Evolutionary conservation across 1,140 invertebrate species (phyloP), one percentile per base, ranked within the genome.

Genomic region (Drosophila lowei): DNA sequence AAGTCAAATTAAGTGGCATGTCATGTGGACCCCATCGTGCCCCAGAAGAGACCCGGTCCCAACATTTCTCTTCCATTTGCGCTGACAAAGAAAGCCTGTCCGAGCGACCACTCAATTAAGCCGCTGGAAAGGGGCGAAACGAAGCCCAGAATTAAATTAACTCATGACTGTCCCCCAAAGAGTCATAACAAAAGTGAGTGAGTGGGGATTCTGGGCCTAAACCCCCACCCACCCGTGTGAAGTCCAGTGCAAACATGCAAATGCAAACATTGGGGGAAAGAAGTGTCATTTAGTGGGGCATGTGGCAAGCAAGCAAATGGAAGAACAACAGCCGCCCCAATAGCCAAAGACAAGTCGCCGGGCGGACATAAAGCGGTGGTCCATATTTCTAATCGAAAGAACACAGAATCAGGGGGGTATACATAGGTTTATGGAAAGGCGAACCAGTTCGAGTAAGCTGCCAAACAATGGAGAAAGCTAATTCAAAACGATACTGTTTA

Each of bases 301-400:
- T 72, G 66, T 46, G 54, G 38, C 60, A 55, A 61, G 49, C 60
- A 60, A 67, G 73, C 57, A 78, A 75, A 81, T 78, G 74, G 65
- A 86, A 86, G 70, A 88, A 75, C 74, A 86, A 88, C 78, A 86
- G 78, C 46, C 68, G 81, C 74, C 88, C 81, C 81, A 86, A 86
- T 81, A 81, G 56, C 23, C 50, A 72, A 86, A 65, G 56, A 42
- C 57, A 25, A 64, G 9, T 61, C 68, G 34, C 79, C 60, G 18
- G 52, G 30, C 57, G 30, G 28, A 9, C 64, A 75, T 84, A 72
- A 84, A 84, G 75, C 41, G 72, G 21, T 63, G 50, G 7, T 38
- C 23, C 55, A 74, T 63, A 55, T 77, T 60, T 50, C 65, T 48
- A 56, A 65, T 62, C 58, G 21, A 25, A 59, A 49, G 57, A 52